Evolutionary conservation across 2,888 invertebrate species (phyloP), one percentile per base, ranked within the genome.

Genomic region (Andrena dorsata): DNA sequence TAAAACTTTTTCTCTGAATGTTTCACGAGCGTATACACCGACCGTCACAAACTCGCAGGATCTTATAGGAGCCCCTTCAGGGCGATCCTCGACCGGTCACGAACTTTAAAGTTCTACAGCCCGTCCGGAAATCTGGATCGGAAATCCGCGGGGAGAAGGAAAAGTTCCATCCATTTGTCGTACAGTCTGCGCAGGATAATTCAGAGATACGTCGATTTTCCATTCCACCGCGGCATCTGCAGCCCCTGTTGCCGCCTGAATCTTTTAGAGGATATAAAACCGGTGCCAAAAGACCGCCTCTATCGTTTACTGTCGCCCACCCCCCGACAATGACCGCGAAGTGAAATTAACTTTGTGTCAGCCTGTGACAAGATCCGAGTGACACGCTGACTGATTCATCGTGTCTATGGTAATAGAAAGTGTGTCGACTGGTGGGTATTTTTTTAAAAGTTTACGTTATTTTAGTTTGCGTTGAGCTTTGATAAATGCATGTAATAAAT

Each of bases 191-290:
- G 70, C 83, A 71, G 73, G 86, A 85, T 86, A 88, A 88, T 88
- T 88, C 82, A 78, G 83, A 82, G 88, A 82, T 82, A 86, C 86
- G 87, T 85, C 86, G 88, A 88, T 88, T 82, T 83, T 88, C 87
- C 85, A 83, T 85, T 85, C 86, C 83, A 58, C 20, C 32, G 41
- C 64, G 71, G 78, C 66, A 49, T 56, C 63, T 51, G 64, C 65
- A 70, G 35, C 41, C 41, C 71, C 73, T 41, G 72, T 80, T 74
- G 56, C 79, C 26, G n/a, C 2, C 23, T 88, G 81, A 88, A 88
- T 88, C 53, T 86, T 88, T 88, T 64, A 88, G 28, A 1, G 61
- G 84, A 82, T 72, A 86, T 84, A 86, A 86, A 86, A 70, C 75
- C 63, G 23, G 61, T 30, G 68, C 30, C 66, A 73, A 75, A 80